A percentile compares a stretch with the other conserved stretches of the same genome.
phyloP scores from a whole-genome alignment of 2,888 invertebrate genomes.

The Falcaria lacertinaria region DNA sequence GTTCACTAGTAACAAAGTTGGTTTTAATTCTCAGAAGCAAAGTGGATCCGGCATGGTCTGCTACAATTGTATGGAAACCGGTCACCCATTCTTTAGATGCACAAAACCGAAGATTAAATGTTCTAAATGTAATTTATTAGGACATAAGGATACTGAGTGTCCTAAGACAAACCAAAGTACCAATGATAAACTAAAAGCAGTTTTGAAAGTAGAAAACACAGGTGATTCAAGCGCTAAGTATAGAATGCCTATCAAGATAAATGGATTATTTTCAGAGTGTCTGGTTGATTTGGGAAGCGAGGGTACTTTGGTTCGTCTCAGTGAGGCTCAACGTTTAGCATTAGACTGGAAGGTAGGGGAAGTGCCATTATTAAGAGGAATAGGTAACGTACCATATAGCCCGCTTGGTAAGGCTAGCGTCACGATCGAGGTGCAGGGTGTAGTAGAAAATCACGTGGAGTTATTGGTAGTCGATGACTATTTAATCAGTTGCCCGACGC shows the following conservation, averaged over 20 bases:
- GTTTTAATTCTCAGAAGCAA: too few species aligned
- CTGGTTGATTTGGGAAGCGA: not conserved
- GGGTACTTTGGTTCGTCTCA: not conserved
- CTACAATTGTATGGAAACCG: not conserved
- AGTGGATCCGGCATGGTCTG: too few species aligned
- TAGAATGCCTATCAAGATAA: not conserved
- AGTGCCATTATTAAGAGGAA: not conserved
- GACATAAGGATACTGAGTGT: not conserved
- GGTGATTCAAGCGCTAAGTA: not conserved
- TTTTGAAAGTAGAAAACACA: not conserved
- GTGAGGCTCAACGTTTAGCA: not conserved
- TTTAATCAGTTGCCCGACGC: constrained; percentile 6
- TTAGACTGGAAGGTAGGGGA: not conserved
- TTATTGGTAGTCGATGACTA: constrained; percentile 8
- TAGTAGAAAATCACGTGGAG: constrained; percentile 1
- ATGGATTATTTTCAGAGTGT: not conserved
- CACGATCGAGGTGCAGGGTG: constrained; percentile 5
- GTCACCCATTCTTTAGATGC: not conserved
- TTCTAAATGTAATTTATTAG: not conserved
- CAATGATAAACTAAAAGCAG: not conserved
- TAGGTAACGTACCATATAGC: not conserved
- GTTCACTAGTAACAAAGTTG: too few species aligned
- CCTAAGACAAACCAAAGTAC: not conserved
- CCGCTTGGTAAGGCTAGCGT: constrained; percentile 5
- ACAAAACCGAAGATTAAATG: not conserved